Conservation (phyloP, 2,888 invertebrate genomes). For the Ligdia adustata region DNA sequence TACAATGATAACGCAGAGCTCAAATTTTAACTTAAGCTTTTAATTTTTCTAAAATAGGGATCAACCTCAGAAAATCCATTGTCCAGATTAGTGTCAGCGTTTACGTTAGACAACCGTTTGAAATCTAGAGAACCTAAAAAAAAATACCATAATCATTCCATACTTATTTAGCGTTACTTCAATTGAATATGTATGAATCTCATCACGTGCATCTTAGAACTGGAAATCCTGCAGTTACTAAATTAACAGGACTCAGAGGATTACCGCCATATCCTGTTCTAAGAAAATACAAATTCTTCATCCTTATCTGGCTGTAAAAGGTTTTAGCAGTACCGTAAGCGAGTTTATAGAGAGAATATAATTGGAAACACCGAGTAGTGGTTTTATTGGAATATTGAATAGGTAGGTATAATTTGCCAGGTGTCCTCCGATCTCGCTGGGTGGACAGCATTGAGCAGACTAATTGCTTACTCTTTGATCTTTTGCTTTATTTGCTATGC, state of each 20-base stretch:
- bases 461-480: not conserved
- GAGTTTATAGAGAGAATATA: conserved; percentile 42
- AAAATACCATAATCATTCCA: no score
- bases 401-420: conserved; percentile 52
- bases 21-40: not conserved
- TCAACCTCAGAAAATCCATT: no score
- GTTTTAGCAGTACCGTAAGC: conserved; percentile 5
- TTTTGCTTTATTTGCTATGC: not conserved
- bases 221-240: no score
- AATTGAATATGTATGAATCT: no score
- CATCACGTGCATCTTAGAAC: no score
- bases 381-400: conserved; percentile 55
- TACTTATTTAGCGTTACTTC: no score
- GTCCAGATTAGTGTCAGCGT: no score
- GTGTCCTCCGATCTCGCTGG: conserved; percentile 36
- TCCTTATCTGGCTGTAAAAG: conserved; percentile 1
- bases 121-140: no score
- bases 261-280: conserved; percentile 2
- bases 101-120: no score
- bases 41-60: no score
- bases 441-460: conserved; percentile 16
- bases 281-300: not conserved
- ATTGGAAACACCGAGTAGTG: conserved; percentile 43
- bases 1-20: no score
- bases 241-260: no score